These are phyloP conservation scores for Aphaenogaster floridana DNA, from an alignment of 1,140 invertebrate species.

Conservation along the genomic window DNA sequence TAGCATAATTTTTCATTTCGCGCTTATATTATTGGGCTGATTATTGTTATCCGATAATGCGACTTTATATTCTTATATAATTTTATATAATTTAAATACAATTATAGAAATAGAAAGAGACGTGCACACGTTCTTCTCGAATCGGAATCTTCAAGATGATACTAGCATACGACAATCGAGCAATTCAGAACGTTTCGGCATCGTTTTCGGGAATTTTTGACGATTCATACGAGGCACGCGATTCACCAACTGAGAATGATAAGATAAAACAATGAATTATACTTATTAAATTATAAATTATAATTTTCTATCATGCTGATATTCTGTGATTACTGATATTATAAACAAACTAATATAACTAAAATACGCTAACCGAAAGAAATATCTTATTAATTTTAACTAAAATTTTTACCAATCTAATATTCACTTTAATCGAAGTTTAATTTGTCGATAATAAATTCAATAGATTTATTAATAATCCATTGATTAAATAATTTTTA, in stretches of 20 bases:
- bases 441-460: background rate
- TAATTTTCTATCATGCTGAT: background rate
- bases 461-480: background rate
- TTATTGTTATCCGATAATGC: background rate
- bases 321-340: background rate
- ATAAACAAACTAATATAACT: background rate
- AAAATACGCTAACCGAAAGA: background rate
- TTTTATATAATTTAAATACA: constrained; percentile 8
- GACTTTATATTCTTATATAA: constrained; percentile 7
- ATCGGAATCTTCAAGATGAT: constrained; percentile 52
- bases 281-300: constrained; percentile 4
- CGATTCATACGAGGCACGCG: constrained; percentile 10
- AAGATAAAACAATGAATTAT: background rate
- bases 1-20: background rate
- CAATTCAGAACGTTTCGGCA: constrained; percentile 57
- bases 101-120: background rate
- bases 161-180: constrained; percentile 71
- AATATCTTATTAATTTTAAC: background rate
- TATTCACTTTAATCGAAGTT: background rate
- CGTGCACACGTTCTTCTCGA: constrained; percentile 11
- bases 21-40: background rate
- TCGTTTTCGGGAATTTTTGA: constrained; percentile 27
- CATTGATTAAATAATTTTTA: background rate
- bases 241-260: constrained; percentile 34
- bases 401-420: constrained; percentile 1